Conservation (phyloP, 2,113 vertebrate species). For the Phrynosoma blainvillii region DNA sequence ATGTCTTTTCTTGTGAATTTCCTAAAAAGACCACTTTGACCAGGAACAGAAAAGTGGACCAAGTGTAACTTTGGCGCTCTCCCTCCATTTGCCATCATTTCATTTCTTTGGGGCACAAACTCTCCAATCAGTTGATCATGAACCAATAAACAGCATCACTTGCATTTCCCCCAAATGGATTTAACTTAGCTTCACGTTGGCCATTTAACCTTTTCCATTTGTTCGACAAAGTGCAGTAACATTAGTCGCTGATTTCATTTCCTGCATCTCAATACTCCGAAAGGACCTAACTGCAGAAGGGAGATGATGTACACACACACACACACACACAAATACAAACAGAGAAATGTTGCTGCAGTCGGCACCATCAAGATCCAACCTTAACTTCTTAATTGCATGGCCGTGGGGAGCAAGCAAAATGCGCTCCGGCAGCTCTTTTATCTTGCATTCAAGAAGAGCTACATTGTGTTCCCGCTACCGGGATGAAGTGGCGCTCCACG, state of each 20-base stretch:
- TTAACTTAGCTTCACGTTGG: background rate
- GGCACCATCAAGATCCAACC: background rate
- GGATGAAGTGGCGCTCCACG: background rate
- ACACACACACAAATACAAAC: no score
- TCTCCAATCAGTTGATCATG: no score
- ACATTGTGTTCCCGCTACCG: background rate
- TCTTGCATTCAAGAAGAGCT: constrained; percentile 19
- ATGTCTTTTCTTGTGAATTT: no score
- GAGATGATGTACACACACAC: background rate
- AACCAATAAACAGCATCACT: no score
- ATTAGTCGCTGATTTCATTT: background rate
- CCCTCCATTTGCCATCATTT: no score
- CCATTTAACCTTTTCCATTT: background rate
- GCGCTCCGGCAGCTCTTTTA: constrained; percentile 4
- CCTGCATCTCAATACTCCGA: background rate
- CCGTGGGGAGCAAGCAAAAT: constrained; percentile 32
- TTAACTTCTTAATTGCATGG: constrained; percentile 10
- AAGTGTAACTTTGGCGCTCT: no score
- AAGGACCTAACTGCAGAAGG: background rate
- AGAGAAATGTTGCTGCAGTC: constrained; percentile 1
- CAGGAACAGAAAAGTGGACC: no score
- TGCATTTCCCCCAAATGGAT: background rate
- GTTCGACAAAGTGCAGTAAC: background rate
- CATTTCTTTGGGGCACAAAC: no score
- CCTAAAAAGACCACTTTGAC: no score